Conservation (phyloP, 2,113 vertebrate species). For the Chaetodon auriga region DNA sequence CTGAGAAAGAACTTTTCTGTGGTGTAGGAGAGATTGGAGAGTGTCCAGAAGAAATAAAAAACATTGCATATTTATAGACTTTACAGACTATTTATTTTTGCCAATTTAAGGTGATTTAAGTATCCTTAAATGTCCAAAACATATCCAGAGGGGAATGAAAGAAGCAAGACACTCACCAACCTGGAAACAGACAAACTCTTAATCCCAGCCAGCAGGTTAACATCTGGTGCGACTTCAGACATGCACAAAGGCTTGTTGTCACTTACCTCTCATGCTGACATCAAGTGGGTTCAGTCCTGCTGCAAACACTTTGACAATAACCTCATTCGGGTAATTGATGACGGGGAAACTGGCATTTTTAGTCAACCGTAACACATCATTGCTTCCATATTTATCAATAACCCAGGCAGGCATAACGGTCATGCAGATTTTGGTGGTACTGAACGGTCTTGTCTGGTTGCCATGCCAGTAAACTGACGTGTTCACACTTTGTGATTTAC, state of each 20-base stretch:
- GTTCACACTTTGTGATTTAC: neutral
- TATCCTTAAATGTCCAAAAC: too few relatives aligned
- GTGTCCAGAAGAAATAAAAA: too few relatives aligned
- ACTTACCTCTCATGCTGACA: conserved; percentile 96
- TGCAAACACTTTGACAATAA: conserved; percentile 93
- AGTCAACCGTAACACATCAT: conserved; percentile 90
- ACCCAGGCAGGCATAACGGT: conserved; percentile 94
- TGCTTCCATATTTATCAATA: conserved; percentile 92
- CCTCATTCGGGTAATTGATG: conserved; percentile 93
- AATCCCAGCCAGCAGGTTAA: neutral
- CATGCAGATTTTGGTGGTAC: conserved; percentile 68
- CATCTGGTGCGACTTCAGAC: neutral
- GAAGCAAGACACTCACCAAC: neutral
- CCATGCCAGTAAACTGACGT: neutral
- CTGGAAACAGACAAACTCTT: neutral
- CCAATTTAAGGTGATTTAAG: too few relatives aligned
- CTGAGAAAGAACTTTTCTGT: too few relatives aligned
- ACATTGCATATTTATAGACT: too few relatives aligned
- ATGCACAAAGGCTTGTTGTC: neutral
- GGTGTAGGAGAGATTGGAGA: too few relatives aligned
- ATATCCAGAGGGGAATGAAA: too few relatives aligned
- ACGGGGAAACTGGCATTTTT: conserved; percentile 88
- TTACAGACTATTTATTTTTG: too few relatives aligned
- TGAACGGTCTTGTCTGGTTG: conserved; percentile 69
- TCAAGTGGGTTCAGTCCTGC: conserved; percentile 94